Evolutionary conservation across 2,113 vertebrate species (phyloP).

Genomic region (Asarcornis scutulata): DNA sequence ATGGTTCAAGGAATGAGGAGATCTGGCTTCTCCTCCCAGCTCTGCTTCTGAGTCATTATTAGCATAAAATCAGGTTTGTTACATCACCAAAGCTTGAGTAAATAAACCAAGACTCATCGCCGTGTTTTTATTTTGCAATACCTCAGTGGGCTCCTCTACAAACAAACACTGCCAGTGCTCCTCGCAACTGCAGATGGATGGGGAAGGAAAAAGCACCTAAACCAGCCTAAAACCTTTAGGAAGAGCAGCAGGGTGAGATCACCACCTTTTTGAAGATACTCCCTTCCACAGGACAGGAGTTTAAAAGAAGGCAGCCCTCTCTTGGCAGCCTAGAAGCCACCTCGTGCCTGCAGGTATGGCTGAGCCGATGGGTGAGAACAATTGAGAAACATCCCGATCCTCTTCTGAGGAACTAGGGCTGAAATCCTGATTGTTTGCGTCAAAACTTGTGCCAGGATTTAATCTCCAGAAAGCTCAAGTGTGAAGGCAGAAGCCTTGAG

Average conservation of each 20-base stretch:
- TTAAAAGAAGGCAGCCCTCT: neutral
- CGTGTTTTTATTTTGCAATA: slow-evolving; percentile 68
- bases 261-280: neutral
- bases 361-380: neutral
- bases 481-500: neutral
- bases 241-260: neutral
- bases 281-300: neutral
- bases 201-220: neutral
- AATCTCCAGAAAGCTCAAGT: neutral
- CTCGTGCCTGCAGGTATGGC: neutral
- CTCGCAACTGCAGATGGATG: neutral
- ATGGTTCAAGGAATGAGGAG: slow-evolving; percentile 36
- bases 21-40: slow-evolving; percentile 53
- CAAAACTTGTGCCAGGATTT: neutral
- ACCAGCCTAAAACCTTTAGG: neutral
- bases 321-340: neutral
- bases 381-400: slow-evolving; percentile 8
- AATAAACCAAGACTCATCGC: slow-evolving; percentile 68
- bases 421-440: slow-evolving; percentile 28
- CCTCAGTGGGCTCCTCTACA: slow-evolving; percentile 53
- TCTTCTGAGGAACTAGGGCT: neutral
- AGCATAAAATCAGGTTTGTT: slow-evolving; percentile 69
- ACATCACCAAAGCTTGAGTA: slow-evolving; percentile 68
- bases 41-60: slow-evolving; percentile 61
- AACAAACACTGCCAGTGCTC: slow-evolving; percentile 41